These are phyloP conservation scores for Atherinomorus stipes DNA, from an alignment of 2,113 vertebrate species.

Conservation along the genomic window DNA sequence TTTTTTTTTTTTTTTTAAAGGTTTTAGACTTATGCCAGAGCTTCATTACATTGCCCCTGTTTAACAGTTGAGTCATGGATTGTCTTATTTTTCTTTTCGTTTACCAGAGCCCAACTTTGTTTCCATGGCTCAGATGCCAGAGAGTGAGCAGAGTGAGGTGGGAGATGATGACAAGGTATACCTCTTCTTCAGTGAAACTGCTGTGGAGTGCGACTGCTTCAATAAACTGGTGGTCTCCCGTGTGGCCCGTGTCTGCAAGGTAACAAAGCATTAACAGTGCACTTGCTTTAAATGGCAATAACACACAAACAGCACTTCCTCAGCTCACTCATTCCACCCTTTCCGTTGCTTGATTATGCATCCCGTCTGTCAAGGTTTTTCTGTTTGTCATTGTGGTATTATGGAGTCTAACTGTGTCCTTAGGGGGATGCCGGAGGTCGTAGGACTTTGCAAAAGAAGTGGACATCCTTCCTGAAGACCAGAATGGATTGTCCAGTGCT, in stretches of 20 bases:
- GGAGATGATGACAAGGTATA: constrained; percentile 88
- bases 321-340: neutral
- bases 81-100: neutral
- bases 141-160: constrained; percentile 67
- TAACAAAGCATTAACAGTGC: constrained; percentile 38
- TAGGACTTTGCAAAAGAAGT: constrained; percentile 82
- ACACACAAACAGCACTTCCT: constrained; percentile 4
- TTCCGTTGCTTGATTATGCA: constrained; percentile 20
- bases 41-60: neutral
- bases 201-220: constrained; percentile 86
- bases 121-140: constrained; percentile 80
- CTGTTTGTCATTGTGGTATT: neutral
- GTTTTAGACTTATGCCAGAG: neutral
- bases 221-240: constrained; percentile 84
- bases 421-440: constrained; percentile 85
- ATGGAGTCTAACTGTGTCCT: neutral
- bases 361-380: constrained; percentile 15
- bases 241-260: constrained; percentile 88
- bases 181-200: constrained; percentile 88
- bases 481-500: constrained; percentile 80
- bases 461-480: constrained; percentile 86
- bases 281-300: neutral
- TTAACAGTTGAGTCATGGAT: neutral
- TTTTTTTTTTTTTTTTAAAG: neutral
- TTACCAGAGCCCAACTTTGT: constrained; percentile 86